These are phyloP conservation scores for Baccha elongata DNA, from an alignment of 2,888 invertebrate species.

Conservation along the genomic window DNA sequence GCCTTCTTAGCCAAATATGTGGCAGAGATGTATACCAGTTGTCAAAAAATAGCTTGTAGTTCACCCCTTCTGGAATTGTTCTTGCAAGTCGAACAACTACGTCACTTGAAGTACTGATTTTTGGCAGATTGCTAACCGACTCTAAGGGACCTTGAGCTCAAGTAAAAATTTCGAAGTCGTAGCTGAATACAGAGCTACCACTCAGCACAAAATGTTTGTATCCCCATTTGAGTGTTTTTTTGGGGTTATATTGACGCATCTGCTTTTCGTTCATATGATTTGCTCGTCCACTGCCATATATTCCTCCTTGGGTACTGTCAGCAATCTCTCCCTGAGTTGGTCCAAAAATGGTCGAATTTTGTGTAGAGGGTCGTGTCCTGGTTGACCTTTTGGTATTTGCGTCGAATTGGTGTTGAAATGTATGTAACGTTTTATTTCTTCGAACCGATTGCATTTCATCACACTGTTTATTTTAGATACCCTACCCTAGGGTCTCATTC, in stretches of 20 bases:
- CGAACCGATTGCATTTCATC: not conserved
- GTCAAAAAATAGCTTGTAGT: not conserved
- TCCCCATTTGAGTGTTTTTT: slow-evolving; percentile 79
- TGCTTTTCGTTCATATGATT: not conserved
- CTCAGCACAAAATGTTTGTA: slow-evolving; percentile 79
- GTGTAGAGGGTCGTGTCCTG: slow-evolving; percentile 40
- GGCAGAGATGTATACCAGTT: not conserved
- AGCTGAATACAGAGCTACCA: slow-evolving; percentile 79
- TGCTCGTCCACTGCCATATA: too few species aligned
- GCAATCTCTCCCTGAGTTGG: not conserved
- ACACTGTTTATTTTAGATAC: not conserved
- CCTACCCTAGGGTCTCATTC: not conserved
- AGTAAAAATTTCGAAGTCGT: slow-evolving; percentile 79
- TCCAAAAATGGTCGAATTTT: not conserved
- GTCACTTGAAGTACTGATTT: not conserved
- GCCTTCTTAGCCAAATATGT: not conserved
- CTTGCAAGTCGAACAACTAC: not conserved
- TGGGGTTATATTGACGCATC: slow-evolving; percentile 77
- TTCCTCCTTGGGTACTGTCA: too few species aligned
- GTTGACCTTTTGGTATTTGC: slow-evolving; percentile 76
- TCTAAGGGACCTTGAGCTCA: slow-evolving; percentile 71
- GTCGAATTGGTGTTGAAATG: slow-evolving; percentile 75
- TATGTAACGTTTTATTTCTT: not conserved
- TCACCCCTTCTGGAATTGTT: not conserved
- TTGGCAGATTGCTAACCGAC: too few species aligned